Base-by-base conservation (phyloP, 2,797 vertebrate species). In the Onychomys leucogaster region DNA sequence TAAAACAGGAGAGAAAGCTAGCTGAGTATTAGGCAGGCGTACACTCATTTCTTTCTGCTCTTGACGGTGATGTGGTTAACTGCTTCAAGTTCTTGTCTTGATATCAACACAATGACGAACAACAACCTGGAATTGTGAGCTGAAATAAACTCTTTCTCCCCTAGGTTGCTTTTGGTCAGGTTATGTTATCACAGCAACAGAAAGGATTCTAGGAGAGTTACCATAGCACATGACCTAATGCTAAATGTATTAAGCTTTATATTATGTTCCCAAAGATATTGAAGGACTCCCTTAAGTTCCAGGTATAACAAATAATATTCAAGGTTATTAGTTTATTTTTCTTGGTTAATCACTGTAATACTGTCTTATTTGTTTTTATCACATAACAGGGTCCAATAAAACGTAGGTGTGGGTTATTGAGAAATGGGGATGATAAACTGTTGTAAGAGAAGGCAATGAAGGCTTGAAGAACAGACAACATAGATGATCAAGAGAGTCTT, bases 281-380 rank as follows among this genome's bases (percentile, higher is more conserved):
- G 34, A 94, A 89, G 46, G 17, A 41, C 32, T 25, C 21, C 41
- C 7, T 91, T 92, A 90, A 91, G 67, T 91, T 91, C 29, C n/a
- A 86, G 23, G 25, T 86, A 41, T 83, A 63, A 75, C 49, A 4
- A 49, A 23, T 37, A 69, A 52, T 34, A 76, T n/a, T 94, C 67
- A 27, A 75, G 21, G 37, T 5, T 46, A 85, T 85, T 76, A 65
- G 86, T 92, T 95, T 96, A 52, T 89, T 85, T 91, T 91, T 25
- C 49, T 95, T n/a, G 78, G 29, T 89, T 95, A 57, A 90, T 67
- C 84, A 27, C 2, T 75, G 13, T 57, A 61, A 90, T 13, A 75
- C 69, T 67, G n/a, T 34, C 17, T 87, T 89, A 4, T 92, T 97
- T 94, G 55, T 94, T 92, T 9, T 96, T 93, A 82, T 85, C 43